Evolutionary conservation across 2,113 vertebrate species (phyloP), one percentile per base, ranked within the genome.

Genomic region (Tupaia chinensis): DNA sequence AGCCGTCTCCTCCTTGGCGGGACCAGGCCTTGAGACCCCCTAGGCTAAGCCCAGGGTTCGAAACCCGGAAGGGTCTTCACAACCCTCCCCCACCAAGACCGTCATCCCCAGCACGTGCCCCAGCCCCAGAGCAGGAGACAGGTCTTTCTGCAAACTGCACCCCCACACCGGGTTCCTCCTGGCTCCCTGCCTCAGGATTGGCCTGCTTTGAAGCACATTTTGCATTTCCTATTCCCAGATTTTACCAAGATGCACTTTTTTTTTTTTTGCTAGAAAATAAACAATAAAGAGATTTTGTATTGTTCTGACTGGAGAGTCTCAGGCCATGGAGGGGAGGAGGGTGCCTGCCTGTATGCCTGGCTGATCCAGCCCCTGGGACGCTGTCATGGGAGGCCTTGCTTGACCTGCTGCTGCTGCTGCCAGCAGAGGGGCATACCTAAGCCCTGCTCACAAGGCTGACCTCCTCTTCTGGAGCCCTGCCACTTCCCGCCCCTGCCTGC

Each of bases 201-300:
- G 53, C 15, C 65, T 5, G 3, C 25, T 13, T 4, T 9, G 53
- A 19, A 70, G 1, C 9, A 4, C 1, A 65, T 94, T 95, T 74
- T 66, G 73, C 19, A 5, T 8, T 1, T 58, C 25, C 74, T 23
- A 1, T 14, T n/a, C 66, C 25, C 15, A 13, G 2, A 4, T 58
- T 7, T 54, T 3, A 10, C 74, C 44, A 5, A 22, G 29, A 66
- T 15, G 63, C 19, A 19, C 17, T 1, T 29, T 32, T 77, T 87
- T 94, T 95, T 44, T 44, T 44, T 44, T 44, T 44, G 44, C 83
- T 11, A 91, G 54, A 68, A 76, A 91, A 66, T 58, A 19, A 72
- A 10, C 54, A 95, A 94, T 96, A 96, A 97, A 97, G 70, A 87
- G 23, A 60, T 66, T 95, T 93, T 95, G 32, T 93, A 29, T 34